Evolutionary conservation across 2,888 invertebrate species (phyloP).

Genomic region (Hirtodrosophila trivittata): DNA sequence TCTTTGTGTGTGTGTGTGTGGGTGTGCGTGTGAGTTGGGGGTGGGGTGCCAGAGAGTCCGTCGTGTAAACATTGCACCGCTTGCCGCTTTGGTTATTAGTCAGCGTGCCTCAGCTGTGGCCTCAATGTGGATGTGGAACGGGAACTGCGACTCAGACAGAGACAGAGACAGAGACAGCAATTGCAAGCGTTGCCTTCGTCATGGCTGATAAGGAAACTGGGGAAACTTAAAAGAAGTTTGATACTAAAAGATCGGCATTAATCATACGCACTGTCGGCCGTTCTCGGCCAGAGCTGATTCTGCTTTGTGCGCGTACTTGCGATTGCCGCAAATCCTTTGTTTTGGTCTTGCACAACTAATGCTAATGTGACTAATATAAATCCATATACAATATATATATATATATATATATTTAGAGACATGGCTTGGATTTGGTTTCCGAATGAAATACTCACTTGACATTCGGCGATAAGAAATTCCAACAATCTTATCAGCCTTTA

Average conservation of each 20-base stretch:
- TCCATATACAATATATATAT: neutral
- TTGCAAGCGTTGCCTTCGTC: slow-evolving; percentile 12
- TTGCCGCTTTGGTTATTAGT: slow-evolving; percentile 27
- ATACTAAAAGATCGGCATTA: slow-evolving; percentile 14
- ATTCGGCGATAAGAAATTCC: neutral
- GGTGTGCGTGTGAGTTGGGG: too few relatives aligned
- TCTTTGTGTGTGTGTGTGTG: neutral
- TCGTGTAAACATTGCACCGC: slow-evolving; percentile 18
- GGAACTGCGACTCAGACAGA: too few relatives aligned
- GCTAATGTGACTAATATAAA: slow-evolving; percentile 14
- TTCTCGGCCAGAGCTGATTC: too few relatives aligned
- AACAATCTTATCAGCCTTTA: neutral
- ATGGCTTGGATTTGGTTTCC: neutral
- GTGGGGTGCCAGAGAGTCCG: too few relatives aligned
- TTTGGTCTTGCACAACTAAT: neutral
- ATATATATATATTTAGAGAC: neutral
- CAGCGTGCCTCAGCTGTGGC: slow-evolving; percentile 18
- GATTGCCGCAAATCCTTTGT: slow-evolving; percentile 1
- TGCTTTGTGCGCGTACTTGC: neutral
- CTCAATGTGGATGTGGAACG: too few relatives aligned
- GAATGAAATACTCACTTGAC: neutral
- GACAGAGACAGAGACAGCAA: too few relatives aligned
- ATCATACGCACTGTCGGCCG: slow-evolving; percentile 34
- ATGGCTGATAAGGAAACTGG: slow-evolving; percentile 29
- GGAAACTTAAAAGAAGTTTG: slow-evolving; percentile 14